A percentile compares a stretch with the other conserved stretches of the same genome.
phyloP scores from a whole-genome alignment of 2,113 vertebrate species.

The Syngnathoides biaculeatus region DNA sequence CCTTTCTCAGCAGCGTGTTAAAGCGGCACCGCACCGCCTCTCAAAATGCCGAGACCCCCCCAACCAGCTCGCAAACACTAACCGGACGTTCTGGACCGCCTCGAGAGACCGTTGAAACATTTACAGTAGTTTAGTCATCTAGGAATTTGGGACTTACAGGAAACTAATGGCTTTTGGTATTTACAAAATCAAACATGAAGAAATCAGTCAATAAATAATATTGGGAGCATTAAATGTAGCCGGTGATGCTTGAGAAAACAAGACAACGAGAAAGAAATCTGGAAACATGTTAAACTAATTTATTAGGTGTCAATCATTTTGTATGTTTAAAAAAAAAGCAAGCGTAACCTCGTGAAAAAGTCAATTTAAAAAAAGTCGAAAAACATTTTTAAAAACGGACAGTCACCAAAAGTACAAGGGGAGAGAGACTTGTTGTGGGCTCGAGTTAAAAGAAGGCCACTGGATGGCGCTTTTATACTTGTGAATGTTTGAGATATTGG shows the following conservation, averaged over 20 bases:
- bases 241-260: not conserved
- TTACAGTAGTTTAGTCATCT: not conserved
- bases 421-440: not conserved
- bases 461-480: slow-evolving; percentile 27
- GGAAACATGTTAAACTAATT: not conserved
- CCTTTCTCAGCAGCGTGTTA: not conserved
- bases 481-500: not conserved
- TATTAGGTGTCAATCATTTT: not conserved
- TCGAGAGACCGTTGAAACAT: not conserved
- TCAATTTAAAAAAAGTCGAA: not conserved
- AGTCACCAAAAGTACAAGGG: not conserved
- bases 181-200: no score
- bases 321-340: not conserved
- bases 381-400: not conserved
- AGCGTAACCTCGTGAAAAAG: not conserved
- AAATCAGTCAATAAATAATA: no score
- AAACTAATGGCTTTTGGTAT: no score
- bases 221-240: not conserved
- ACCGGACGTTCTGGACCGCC: not conserved
- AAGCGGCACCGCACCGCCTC: not conserved
- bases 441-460: slow-evolving; percentile 10
- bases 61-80: not conserved
- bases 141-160: not conserved
- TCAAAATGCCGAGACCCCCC: not conserved
- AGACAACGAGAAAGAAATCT: not conserved